These are phyloP conservation scores for Edolisoma coerulescens DNA, from an alignment of 2,113 vertebrate genomes.

Conservation along the genomic window DNA sequence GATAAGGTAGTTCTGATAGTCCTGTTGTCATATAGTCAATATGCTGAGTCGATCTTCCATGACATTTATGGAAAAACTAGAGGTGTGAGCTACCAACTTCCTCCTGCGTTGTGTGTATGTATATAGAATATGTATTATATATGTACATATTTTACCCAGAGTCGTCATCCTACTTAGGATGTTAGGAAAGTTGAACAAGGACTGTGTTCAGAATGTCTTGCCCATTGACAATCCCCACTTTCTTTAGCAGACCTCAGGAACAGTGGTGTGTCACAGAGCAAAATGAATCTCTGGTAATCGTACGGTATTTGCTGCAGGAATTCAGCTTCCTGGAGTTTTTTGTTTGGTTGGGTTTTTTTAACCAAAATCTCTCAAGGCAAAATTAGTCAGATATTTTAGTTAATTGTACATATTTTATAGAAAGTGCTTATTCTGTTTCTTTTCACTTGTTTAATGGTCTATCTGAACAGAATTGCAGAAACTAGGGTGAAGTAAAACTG, in stretches of 20 bases:
- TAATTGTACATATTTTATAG: background rate
- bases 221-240: background rate
- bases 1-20: background rate
- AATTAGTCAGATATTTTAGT: background rate
- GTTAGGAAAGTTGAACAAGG: background rate
- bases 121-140: background rate
- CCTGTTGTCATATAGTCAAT: background rate
- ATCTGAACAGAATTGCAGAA: accelerated
- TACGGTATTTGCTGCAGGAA: background rate
- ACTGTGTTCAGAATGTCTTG: background rate
- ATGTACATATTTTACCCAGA: accelerated
- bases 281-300: background rate
- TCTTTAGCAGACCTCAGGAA: background rate
- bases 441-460: background rate
- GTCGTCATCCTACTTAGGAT: accelerated
- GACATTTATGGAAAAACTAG: background rate
- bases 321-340: background rate
- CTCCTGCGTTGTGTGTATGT: background rate
- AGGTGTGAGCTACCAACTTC: background rate
- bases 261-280: background rate
- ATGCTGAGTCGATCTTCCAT: accelerated
- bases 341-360: background rate
- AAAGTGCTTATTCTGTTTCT: background rate
- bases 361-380: background rate
- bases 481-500: background rate